A percentile compares a stretch with the other conserved stretches of the same genome.
Conservation (phyloP, 2,888 invertebrate species). For the Ophion slaviceki region DNA sequence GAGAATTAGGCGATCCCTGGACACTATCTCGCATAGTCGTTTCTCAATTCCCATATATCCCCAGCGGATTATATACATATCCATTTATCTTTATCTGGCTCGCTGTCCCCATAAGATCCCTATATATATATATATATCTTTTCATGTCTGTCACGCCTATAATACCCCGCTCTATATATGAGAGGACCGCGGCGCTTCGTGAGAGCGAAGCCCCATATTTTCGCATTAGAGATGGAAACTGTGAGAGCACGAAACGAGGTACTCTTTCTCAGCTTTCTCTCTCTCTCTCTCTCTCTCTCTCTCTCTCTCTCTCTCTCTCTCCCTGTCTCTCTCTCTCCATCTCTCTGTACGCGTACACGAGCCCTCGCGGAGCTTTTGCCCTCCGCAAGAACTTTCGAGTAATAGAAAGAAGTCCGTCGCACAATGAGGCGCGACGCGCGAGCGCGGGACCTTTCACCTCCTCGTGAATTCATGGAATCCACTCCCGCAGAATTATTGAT, state of each 20-base stretch:
- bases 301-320: conserved; percentile 20
- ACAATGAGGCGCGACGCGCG: conserved; percentile 50
- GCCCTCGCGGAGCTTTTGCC: conserved; percentile 4
- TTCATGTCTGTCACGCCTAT: conserved; percentile 26
- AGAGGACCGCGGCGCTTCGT: conserved; percentile 22
- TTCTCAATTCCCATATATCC: conserved; percentile 29
- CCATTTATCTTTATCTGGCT: conserved; percentile 2
- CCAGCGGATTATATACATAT: conserved; percentile 16
- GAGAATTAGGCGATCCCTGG: neutral
- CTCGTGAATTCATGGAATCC: conserved; percentile 57
- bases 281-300: neutral
- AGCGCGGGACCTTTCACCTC: conserved; percentile 47
- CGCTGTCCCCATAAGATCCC: conserved; percentile 16
- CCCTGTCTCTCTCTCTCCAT: neutral
- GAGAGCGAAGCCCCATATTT: conserved; percentile 57
- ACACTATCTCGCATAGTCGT: conserved; percentile 26
- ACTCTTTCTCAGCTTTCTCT: conserved; percentile 31
- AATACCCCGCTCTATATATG: conserved; percentile 50
- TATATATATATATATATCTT: conserved; percentile 16
- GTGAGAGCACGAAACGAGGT: conserved; percentile 29
- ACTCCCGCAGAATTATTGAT: conserved; percentile 63
- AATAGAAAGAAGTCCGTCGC: conserved; percentile 42
- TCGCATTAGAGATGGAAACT: conserved; percentile 59
- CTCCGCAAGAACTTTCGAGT: neutral
- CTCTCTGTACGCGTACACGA: neutral